Base-by-base conservation (phyloP, 2,797 vertebrate genomes). In the Chromis chromis region DNA sequence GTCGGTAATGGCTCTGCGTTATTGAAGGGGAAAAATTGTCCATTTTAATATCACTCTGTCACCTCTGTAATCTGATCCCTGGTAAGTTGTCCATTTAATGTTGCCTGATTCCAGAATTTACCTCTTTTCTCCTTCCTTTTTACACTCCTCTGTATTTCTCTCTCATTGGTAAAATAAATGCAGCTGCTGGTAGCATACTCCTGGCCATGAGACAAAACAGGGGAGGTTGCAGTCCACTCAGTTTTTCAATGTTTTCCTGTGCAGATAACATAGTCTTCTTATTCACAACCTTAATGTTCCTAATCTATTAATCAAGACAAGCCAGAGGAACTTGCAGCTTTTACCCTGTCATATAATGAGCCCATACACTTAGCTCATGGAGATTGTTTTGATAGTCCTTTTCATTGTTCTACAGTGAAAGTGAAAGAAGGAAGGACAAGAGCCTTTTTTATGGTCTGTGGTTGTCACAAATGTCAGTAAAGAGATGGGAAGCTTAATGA, bases 381-480 rank as follows among this genome's bases (percentile, higher is more conserved):
- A 81, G 62, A 78, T 78, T 70, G 67, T 84, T 81, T 78, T 67
- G 54, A 79, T 79, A 54, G 62, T 70, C 66, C 53, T 49, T 81
- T 78, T 83, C 76, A 82, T 82, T 87, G 81, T 91, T 86, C 62
- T 76, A 64, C 80, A 79, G 78, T 85, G 67, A 82, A 86, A 86
- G 56, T 74, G 56, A 80, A 86, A 68, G 61, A 76, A 60, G 49
- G 70, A 76, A 72, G 71, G 77, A 82, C 70, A 66, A 59, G 65
- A 74, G 73, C 50, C 66, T 79, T 86, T 85, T 83, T 76, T 78
- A 70, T 80, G 84, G 81, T 84, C 72, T 90, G 86, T 53, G 79
- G 81, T 88, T 88, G 90, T 91, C 87, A 86, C 79, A 86, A 87
- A 88, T 89, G 90, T 91, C 88, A 88, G 88, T 87, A 64, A 85